Conservation (phyloP, 1,140 invertebrate genomes). For the Brachionus manjavacas region DNA sequence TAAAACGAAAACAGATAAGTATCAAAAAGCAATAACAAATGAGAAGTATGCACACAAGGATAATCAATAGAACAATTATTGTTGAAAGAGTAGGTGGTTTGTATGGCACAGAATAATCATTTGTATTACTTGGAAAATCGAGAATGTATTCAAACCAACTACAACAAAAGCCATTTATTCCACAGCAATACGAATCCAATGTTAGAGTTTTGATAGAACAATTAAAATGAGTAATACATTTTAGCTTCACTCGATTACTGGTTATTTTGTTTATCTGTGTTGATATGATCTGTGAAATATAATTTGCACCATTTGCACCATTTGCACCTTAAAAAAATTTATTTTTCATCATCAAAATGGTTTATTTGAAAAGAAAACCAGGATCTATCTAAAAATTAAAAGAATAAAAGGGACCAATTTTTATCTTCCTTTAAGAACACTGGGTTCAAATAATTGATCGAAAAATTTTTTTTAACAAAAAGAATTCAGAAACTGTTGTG, state of each 20-base stretch:
- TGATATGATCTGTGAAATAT: background rate
- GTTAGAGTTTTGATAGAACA: background rate
- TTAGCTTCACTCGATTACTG: background rate
- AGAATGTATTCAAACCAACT: conserved; percentile 16
- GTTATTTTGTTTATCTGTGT: background rate
- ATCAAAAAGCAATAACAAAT: conserved; percentile 8
- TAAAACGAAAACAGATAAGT: conserved; percentile 32
- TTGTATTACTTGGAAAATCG: background rate
- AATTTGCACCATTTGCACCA: background rate
- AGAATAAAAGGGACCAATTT: no score
- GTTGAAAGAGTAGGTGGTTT: background rate
- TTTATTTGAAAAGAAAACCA: no score
- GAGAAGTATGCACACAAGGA: background rate
- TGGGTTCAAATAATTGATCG: no score
- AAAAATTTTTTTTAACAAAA: no score
- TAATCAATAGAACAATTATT: background rate
- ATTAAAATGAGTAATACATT: conserved; percentile 15
- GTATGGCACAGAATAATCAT: background rate
- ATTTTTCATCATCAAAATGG: no score
- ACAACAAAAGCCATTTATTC: background rate
- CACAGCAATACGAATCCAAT: conserved; percentile 13
- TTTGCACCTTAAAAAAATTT: background rate
- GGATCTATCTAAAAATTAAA: no score
- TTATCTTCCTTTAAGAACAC: no score
- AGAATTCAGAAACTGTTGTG: no score